Evolutionary conservation across 2,113 vertebrate species (phyloP).

Genomic region (Porphyrio hochstetteri): DNA sequence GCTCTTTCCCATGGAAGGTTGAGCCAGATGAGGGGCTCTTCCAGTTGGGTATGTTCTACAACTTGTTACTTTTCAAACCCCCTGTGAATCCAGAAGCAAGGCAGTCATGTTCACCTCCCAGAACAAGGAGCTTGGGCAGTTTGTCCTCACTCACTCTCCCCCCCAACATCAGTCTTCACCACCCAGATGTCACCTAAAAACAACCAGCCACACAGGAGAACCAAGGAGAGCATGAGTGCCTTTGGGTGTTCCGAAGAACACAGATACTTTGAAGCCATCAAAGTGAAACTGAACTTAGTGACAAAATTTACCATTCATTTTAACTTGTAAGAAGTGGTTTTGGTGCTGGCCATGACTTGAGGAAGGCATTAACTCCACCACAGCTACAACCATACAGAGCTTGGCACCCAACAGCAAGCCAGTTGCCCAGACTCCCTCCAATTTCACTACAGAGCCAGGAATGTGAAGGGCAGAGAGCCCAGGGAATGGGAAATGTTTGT

Average conservation of each 20-base stretch:
- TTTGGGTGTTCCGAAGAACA: not conserved
- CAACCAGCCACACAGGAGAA: not conserved
- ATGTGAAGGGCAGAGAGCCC: too few relatives aligned
- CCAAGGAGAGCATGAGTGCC: too few relatives aligned
- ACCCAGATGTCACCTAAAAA: too few relatives aligned
- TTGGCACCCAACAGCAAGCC: rapidly evolving
- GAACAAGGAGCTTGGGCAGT: not conserved
- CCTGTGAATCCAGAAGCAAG: not conserved
- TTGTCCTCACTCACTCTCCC: not conserved
- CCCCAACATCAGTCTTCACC: not conserved
- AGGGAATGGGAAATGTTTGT: rapidly evolving
- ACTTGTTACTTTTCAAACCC: too few relatives aligned
- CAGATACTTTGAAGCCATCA: not conserved
- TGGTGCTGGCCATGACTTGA: rapidly evolving
- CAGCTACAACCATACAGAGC: rapidly evolving
- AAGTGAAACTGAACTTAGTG: not conserved
- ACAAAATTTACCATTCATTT: not conserved
- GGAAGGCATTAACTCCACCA: too few relatives aligned
- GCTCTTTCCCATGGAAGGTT: too few relatives aligned
- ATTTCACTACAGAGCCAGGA: too few relatives aligned
- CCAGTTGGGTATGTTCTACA: too few relatives aligned
- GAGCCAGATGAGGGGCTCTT: not conserved
- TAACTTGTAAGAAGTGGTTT: not conserved
- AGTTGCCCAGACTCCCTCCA: not conserved
- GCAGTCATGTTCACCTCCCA: rapidly evolving